Conservation (phyloP, 2,888 invertebrate genomes). For the Ctena decussata region DNA sequence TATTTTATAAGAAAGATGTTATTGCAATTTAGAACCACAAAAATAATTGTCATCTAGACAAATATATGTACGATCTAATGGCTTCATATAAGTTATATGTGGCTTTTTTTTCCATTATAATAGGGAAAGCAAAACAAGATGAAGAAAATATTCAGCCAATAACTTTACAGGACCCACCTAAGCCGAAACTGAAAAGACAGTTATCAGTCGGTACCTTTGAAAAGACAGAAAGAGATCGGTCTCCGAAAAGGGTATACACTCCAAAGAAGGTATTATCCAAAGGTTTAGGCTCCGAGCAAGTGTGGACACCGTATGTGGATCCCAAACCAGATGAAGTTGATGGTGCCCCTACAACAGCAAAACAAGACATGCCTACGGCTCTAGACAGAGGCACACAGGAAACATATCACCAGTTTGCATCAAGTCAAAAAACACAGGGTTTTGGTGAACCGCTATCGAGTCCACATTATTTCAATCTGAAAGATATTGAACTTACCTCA, state of each 20-base stretch:
- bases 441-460: slow-evolving; percentile 20
- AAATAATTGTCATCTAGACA: too few species aligned
- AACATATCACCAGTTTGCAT: not conserved
- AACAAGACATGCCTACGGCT: not conserved
- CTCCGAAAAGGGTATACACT: slow-evolving; percentile 26
- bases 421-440: not conserved
- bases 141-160: slow-evolving; percentile 32
- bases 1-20: too few species aligned
- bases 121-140: not conserved
- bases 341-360: not conserved
- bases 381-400: not conserved
- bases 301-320: slow-evolving; percentile 1
- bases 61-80: too few species aligned
- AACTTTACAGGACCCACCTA: slow-evolving; percentile 68
- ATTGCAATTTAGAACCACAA: too few species aligned
- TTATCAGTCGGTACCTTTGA: slow-evolving; percentile 66
- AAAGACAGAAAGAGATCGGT: slow-evolving; percentile 33
- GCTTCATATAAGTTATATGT: too few species aligned
- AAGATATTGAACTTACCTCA: slow-evolving; percentile 58
- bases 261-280: not conserved
- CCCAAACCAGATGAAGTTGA: slow-evolving; percentile 37
- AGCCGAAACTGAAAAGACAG: slow-evolving; percentile 68
- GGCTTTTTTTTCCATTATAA: too few species aligned
- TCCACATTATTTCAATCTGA: slow-evolving; percentile 50
- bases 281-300: not conserved